These are phyloP conservation scores for Spilarctia lutea DNA, from an alignment of 2,888 invertebrate genomes.

Conservation along the genomic window DNA sequence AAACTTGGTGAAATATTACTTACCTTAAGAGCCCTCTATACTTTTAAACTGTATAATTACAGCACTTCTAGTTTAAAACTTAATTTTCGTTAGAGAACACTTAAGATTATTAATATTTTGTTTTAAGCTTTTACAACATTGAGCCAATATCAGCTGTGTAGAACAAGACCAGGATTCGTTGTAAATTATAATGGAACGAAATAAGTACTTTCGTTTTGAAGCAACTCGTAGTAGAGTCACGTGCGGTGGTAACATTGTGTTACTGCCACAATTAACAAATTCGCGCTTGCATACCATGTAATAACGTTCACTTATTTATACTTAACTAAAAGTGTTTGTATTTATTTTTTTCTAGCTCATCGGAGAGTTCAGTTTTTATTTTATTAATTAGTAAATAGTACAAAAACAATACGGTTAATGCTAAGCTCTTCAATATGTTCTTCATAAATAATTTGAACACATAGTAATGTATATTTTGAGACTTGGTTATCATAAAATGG, in stretches of 20 bases:
- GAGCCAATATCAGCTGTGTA: constrained; percentile 44
- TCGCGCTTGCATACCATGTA: constrained; percentile 51
- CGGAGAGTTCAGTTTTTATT: constrained; percentile 19
- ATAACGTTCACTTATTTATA: constrained; percentile 44
- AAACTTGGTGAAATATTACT: background rate
- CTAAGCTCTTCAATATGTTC: constrained; percentile 31
- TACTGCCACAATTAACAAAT: constrained; percentile 79
- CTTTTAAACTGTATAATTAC: background rate
- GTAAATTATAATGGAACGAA: constrained; percentile 61
- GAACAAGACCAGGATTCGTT: constrained; percentile 44
- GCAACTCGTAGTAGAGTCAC: constrained; percentile 70
- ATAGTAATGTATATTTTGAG: background rate
- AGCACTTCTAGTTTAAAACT: constrained; percentile 1
- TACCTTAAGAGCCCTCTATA: background rate
- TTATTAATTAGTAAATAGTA: constrained; percentile 26
- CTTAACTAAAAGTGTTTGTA: constrained; percentile 34
- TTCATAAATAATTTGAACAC: constrained; percentile 31
- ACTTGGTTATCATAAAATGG: background rate
- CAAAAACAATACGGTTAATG: background rate
- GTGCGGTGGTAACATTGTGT: constrained; percentile 66
- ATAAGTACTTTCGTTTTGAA: constrained; percentile 66
- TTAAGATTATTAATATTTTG: constrained; percentile 41
- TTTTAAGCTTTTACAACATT: constrained; percentile 44
- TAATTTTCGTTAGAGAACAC: constrained; percentile 32
- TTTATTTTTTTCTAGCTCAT: constrained; percentile 28